Base-by-base conservation (phyloP, 2,797 vertebrate genomes). In the Amniataba percoides region DNA sequence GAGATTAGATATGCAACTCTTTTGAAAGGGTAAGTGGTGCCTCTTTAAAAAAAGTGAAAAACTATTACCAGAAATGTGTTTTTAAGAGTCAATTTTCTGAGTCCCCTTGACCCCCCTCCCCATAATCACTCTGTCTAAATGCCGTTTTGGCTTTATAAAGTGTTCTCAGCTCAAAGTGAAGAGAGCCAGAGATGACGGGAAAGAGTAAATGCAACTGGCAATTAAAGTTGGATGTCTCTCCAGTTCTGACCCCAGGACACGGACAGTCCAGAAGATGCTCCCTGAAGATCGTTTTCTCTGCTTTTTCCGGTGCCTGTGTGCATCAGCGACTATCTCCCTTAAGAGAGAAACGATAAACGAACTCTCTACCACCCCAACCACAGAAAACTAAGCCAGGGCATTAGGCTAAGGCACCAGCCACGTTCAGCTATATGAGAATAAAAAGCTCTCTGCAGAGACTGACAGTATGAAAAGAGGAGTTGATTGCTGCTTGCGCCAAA, bases 401-500 rank as follows among this genome's bases (percentile, higher is more conserved):
- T 52, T 45, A 19, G n/a, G 63, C 40, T 65, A 19, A 27, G 11
- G 53, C 46, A 45, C 34, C 74, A 46, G 51, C 67, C 62, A 69
- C n/a, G 42, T 56, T 79, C 46, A 58, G 72, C 66, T 43, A 36
- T 58, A 69, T 74, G 39, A 63, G 60, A 59, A 78, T 65, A 51
- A 75, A 82, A 68, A 42, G 15, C 11, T 62, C 74, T 74, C 61
- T 69, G 62, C 21, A 42, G 51, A 79, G 45, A 62, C 70, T 79
- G 58, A 62, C n/a, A 48, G 66, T n/a, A 66, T 49, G 19, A 69
- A 71, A 57, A 72, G 49, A 55, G 27, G 40, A 71, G 46, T 7
- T 40, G 42, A 79, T 72, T 74, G 34, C 76, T 53, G 16, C 46
- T 73, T 39, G 61, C 6, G 15, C 59, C 76, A 85, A 71, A 83